phyloP scores from a whole-genome alignment of 2,888 invertebrate species.

The Lasioglossum figueresi region DNA sequence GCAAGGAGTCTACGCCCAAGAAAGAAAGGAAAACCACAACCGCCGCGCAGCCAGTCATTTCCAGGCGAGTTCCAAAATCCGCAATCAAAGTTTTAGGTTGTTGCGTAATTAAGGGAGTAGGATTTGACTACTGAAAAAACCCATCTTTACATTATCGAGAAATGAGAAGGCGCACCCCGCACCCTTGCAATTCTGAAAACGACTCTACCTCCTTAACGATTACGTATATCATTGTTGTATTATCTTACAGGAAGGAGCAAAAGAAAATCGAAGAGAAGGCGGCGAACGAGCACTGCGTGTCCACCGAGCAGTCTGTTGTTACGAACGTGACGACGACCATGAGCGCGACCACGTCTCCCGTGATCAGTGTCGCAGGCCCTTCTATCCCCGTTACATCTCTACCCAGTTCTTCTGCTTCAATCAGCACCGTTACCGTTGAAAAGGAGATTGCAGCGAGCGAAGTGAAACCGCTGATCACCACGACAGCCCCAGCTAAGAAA shows the following conservation, averaged over 20 bases:
- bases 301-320: slow-evolving; percentile 65
- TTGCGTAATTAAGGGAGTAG: too few relatives aligned
- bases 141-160: too few relatives aligned
- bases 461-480: slow-evolving; percentile 58
- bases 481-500: slow-evolving; percentile 76
- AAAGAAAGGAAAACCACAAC: slow-evolving; percentile 76
- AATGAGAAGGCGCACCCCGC: too few relatives aligned
- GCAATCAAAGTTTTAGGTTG: too few relatives aligned
- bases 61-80: slow-evolving; percentile 69
- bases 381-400: slow-evolving; percentile 57
- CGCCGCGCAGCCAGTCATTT: slow-evolving; percentile 71
- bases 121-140: too few relatives aligned
- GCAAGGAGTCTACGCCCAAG: slow-evolving; percentile 80
- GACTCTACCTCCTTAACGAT: not conserved
- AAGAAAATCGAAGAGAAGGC: slow-evolving; percentile 74
- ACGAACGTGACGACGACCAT: slow-evolving; percentile 64
- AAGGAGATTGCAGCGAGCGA: slow-evolving; percentile 71
- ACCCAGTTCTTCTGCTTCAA: slow-evolving; percentile 77
- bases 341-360: slow-evolving; percentile 61
- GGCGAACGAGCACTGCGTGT: slow-evolving; percentile 65
- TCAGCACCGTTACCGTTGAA: slow-evolving; percentile 84
- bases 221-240: not conserved
- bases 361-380: slow-evolving; percentile 60
- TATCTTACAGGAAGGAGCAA: slow-evolving; percentile 71
- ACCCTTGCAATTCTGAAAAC: too few relatives aligned